Evolutionary conservation across 2,888 invertebrate species (phyloP).

Genomic region (Ornithoptera priamus): DNA sequence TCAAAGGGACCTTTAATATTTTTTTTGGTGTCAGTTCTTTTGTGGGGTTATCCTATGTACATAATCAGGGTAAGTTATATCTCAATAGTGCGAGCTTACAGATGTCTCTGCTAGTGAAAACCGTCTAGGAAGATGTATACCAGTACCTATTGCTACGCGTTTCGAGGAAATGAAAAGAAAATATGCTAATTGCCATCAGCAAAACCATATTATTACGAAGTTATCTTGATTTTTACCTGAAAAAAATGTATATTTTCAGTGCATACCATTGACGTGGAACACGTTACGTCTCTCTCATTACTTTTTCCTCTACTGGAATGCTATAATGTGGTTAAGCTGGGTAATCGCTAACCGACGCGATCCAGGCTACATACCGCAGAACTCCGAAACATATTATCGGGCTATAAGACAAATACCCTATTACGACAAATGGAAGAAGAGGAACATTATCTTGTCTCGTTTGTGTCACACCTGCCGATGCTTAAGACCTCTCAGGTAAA

Average conservation of each 20-base stretch:
- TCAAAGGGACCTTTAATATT: constrained; percentile 93
- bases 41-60: constrained; percentile 98
- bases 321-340: constrained; percentile 96
- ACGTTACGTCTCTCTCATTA: constrained; percentile 91
- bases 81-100: neutral
- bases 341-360: constrained; percentile 92
- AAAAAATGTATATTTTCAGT: constrained; percentile 66
- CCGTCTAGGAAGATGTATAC: too few species aligned
- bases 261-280: constrained; percentile 95
- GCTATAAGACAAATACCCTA: constrained; percentile 96
- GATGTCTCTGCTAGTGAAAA: too few species aligned
- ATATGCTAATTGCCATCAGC: too few species aligned
- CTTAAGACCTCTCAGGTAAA: constrained; percentile 86
- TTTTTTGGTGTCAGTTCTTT: constrained; percentile 90
- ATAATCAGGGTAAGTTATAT: constrained; percentile 84
- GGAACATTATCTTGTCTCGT: constrained; percentile 88
- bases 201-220: too few species aligned
- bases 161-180: too few species aligned
- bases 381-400: constrained; percentile 93
- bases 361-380: constrained; percentile 93
- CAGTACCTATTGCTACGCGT: too few species aligned
- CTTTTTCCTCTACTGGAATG: constrained; percentile 94
- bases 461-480: constrained; percentile 95
- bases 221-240: neutral
- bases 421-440: constrained; percentile 95